Percentiles rank a stretch among this genome's conserved stretches.
Evolutionary conservation across 2,888 invertebrate species (phyloP).

Genomic region (Drosophila maculinotata): DNA sequence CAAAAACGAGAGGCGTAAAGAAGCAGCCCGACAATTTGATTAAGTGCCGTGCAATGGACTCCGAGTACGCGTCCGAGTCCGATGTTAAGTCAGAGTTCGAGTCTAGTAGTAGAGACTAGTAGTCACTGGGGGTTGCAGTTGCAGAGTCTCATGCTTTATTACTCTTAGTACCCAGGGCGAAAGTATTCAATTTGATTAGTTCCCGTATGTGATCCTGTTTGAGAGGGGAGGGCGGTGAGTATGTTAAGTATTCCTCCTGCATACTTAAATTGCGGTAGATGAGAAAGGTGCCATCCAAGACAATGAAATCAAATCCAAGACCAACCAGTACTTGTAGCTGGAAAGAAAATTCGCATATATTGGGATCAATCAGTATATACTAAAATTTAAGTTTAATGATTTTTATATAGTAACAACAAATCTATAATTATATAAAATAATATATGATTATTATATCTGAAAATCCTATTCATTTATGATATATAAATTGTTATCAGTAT

Average conservation of each 20-base stretch:
- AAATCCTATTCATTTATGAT: too few species aligned
- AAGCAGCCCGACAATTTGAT: constrained; percentile 60
- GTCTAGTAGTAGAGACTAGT: background rate
- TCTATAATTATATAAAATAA: too few species aligned
- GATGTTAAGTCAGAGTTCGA: background rate
- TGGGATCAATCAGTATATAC: too few species aligned
- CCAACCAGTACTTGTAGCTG: constrained; percentile 32
- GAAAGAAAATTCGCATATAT: background rate
- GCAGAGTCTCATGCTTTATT: constrained; percentile 23
- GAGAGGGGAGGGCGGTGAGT: background rate
- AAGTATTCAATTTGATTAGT: constrained; percentile 42
- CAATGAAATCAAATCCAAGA: constrained; percentile 45
- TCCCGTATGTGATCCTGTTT: constrained; percentile 15
- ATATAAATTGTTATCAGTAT: too few species aligned
- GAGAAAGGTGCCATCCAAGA: constrained; percentile 39
- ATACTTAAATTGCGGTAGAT: constrained; percentile 7
- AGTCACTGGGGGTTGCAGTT: background rate
- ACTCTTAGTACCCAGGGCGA: constrained; percentile 12
- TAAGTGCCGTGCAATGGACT: constrained; percentile 54
- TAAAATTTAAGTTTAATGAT: too few species aligned
- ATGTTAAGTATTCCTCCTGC: background rate
- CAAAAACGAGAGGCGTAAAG: constrained; percentile 39
- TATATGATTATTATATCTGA: too few species aligned
- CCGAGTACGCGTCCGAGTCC: background rate
- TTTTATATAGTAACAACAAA: too few species aligned